Base-by-base conservation (phyloP, 2,113 vertebrate genomes). In the Oostethus manadensis region DNA sequence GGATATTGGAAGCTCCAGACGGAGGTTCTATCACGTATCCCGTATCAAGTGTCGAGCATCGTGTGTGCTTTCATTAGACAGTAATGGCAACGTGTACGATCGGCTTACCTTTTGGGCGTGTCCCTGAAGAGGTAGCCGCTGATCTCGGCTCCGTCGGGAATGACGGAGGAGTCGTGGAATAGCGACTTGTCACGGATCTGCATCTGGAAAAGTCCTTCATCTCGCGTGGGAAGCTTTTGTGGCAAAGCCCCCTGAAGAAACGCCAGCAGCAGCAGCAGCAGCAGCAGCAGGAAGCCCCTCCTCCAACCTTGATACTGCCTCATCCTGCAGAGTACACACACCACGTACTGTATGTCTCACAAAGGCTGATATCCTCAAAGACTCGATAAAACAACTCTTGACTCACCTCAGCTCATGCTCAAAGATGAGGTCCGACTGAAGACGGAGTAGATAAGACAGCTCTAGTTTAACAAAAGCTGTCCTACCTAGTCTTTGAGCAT, bases 131-230 rank as follows among this genome's bases (percentile, higher is more conserved):
- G 92, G 82, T 94, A 98, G 71, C 95, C 93, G 46, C 91, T 96
- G 74, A 99, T 94, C 85, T 99, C 97, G 0, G 96, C 96, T 81
- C 97, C 96, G 0, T 99, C 97, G 0, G 97, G 97, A 68, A 99
- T 89, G 66, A 97, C 91, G 0, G 96, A 93, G 0, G 97, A 94
- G 80, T 97, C 94, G 0, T 98, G 96, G 69, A 96, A 97, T 73
- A 93, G 84, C 0, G 92, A 79, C 69, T 97, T 97, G 88, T 99
- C 94, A 69, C 88, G 89, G 73, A 98, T 96, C 86, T 99, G 97
- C 94, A 95, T 95, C 87, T 99, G 97, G 76, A 98, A 99, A 68
- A 98, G 93, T 10, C 94, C 94, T 70, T 99, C 97, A 66, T 99
- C 95, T 59, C 97, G 91, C 1, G 97, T 99, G 40, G 97, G 97